These are phyloP conservation scores for Silvanus unidentatus DNA, from an alignment of 2,888 invertebrate species.

Conservation along the genomic window DNA sequence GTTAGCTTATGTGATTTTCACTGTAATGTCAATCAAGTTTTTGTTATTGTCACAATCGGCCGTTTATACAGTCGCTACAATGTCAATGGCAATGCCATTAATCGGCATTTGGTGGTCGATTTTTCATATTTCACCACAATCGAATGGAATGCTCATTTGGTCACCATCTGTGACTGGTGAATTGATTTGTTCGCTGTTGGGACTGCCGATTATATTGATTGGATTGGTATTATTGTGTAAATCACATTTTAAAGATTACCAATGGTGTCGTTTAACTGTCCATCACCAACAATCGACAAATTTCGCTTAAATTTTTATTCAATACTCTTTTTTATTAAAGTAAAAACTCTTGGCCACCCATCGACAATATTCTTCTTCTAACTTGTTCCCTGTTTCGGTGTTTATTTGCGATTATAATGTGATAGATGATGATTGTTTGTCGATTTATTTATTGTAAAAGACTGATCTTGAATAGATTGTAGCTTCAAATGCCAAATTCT, in stretches of 20 bases:
- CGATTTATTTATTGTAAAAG: conserved; percentile 9
- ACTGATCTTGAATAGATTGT: conserved; percentile 17
- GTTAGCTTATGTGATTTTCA: conserved; percentile 47
- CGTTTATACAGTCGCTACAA: conserved; percentile 52
- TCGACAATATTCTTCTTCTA: background rate
- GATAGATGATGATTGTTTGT: background rate
- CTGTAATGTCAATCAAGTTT: conserved; percentile 48
- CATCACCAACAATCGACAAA: conserved; percentile 13
- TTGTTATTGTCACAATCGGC: conserved; percentile 53
- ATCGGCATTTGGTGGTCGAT: conserved; percentile 56
- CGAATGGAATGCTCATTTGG: conserved; percentile 48
- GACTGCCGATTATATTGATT: conserved; percentile 52
- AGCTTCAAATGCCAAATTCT: background rate
- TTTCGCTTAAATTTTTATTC: conserved; percentile 15
- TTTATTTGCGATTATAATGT: background rate
- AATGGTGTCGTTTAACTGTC: conserved; percentile 30
- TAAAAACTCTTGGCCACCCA: conserved; percentile 8
- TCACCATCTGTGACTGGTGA: conserved; percentile 57
- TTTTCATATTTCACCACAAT: conserved; percentile 46
- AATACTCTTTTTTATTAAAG: background rate
- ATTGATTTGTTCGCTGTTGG: conserved; percentile 54
- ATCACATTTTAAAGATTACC: conserved; percentile 49
- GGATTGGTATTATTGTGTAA: conserved; percentile 51
- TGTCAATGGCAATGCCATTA: conserved; percentile 51
- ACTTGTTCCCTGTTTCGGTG: conserved; percentile 7